phyloP scores from a whole-genome alignment of 2,888 invertebrate species.

The Prosapia bicincta region DNA sequence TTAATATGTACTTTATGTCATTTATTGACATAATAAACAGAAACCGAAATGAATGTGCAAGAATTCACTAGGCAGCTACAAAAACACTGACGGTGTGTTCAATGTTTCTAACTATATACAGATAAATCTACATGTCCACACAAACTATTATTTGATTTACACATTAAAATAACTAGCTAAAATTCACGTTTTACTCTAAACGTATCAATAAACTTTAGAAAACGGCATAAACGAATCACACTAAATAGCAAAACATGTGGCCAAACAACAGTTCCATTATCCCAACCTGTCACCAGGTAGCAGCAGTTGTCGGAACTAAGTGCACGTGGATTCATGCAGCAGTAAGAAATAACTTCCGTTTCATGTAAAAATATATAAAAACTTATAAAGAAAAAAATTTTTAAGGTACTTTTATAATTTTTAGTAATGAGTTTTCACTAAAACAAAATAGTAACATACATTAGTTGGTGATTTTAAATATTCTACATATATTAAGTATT shows the following conservation, averaged over 20 bases:
- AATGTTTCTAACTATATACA: background rate
- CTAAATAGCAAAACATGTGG: background rate
- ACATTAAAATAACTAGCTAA: background rate
- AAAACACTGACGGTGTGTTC: background rate
- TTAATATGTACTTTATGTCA: background rate
- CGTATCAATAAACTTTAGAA: background rate
- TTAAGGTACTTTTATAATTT: too few relatives aligned
- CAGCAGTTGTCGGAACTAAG: background rate
- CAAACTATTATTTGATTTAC: background rate
- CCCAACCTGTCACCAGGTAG: background rate
- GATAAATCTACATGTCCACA: background rate
- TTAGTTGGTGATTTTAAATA: too few relatives aligned
- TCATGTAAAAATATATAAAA: background rate
- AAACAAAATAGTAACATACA: too few relatives aligned
- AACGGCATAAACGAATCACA: background rate
- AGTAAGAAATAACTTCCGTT: background rate
- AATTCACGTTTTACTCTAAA: background rate
- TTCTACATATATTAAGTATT: too few relatives aligned
- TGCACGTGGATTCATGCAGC: background rate
- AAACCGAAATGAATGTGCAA: background rate
- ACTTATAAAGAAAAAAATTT: too few relatives aligned
- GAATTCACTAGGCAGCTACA: background rate
- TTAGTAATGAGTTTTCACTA: too few relatives aligned
- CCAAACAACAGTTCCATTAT: background rate
- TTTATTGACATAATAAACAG: background rate